Evolutionary conservation across 2,797 vertebrate genomes (phyloP), one percentile per base, ranked within the genome.

Genomic region (Argentina silus): DNA sequence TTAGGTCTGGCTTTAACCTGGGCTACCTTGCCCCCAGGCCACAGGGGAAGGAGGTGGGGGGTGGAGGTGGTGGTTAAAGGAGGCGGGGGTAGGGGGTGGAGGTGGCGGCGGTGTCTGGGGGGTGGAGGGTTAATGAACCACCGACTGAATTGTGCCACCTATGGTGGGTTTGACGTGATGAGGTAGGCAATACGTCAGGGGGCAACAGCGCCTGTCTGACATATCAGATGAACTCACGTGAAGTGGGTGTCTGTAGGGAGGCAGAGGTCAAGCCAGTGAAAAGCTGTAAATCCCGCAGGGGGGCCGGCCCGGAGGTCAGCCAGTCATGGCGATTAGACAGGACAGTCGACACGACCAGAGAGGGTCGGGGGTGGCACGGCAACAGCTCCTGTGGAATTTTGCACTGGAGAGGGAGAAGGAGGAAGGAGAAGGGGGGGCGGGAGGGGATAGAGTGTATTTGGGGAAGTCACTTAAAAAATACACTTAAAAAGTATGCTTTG

Each of bases 231-330:
- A 63, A 75, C 85, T 87, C 88, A 88, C 60, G 81, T 88, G 86
- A 89, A 82, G 82, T 82, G 81, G 89, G 86, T 87, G 87, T 90
- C 87, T 81, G 88, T 88, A 69, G 88, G 90, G 88, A 86, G 89
- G 86, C 72, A 75, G 79, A 84, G 91, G 91, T 92, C 90, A 88
- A 89, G 81, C 83, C 86, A 87, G 88, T 90, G 88, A 91, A 93
- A 53, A 90, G 91, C 89, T 91, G 85, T 92, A 92, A 93, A 89
- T 92, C 87, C 86, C 88, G 90, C 86, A 90, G 88, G 87, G 88
- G 82, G 81, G 89, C 76, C 53, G 48, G 87, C 87, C 91, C 82
- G 88, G 85, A 91, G 91, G 91, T 91, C 90, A 91, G 79, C 70
- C 88, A 88, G 91, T 92, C 86, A 88, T 79, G 89, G 85, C 67